Evolutionary conservation across 2,113 vertebrate genomes (phyloP).

Genomic region (Lanius ludovicianus): DNA sequence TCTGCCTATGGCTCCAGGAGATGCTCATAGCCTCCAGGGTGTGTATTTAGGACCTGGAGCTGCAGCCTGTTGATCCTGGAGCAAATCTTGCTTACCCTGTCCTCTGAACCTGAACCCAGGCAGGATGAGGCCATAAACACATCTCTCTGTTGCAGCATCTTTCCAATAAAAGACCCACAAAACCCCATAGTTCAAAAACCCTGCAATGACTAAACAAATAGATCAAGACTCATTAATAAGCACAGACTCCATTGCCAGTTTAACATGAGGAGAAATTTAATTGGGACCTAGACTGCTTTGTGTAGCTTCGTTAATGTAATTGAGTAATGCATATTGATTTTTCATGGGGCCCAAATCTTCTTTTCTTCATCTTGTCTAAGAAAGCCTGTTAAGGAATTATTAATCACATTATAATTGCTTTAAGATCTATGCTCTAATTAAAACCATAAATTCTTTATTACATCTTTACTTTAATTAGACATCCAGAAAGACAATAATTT

Average conservation of each 20-base stretch:
- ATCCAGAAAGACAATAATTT: slow-evolving; percentile 79
- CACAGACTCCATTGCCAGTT: slow-evolving; percentile 42
- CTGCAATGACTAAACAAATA: slow-evolving; percentile 33
- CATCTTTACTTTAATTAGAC: slow-evolving; percentile 82
- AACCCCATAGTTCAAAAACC: neutral
- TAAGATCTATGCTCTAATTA: slow-evolving; percentile 80
- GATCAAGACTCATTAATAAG: slow-evolving; percentile 51
- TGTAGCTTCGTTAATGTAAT: slow-evolving; percentile 72
- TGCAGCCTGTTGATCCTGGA: neutral
- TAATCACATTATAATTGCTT: slow-evolving; percentile 78
- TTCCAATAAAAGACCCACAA: neutral
- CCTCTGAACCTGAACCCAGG: neutral
- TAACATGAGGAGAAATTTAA: slow-evolving; percentile 70
- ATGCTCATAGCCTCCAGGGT: neutral
- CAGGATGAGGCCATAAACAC: neutral
- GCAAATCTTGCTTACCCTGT: neutral
- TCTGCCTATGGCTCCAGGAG: neutral
- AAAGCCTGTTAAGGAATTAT: slow-evolving; percentile 77
- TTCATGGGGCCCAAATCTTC: slow-evolving; percentile 71
- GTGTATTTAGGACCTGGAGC: neutral
- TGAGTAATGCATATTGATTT: slow-evolving; percentile 79
- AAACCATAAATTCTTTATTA: slow-evolving; percentile 80
- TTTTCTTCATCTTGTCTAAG: slow-evolving; percentile 65
- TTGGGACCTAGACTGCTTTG: slow-evolving; percentile 62
- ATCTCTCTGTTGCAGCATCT: neutral